Evolutionary conservation across 2,797 vertebrate genomes (phyloP).

Genomic region (Perodicticus potto): DNA sequence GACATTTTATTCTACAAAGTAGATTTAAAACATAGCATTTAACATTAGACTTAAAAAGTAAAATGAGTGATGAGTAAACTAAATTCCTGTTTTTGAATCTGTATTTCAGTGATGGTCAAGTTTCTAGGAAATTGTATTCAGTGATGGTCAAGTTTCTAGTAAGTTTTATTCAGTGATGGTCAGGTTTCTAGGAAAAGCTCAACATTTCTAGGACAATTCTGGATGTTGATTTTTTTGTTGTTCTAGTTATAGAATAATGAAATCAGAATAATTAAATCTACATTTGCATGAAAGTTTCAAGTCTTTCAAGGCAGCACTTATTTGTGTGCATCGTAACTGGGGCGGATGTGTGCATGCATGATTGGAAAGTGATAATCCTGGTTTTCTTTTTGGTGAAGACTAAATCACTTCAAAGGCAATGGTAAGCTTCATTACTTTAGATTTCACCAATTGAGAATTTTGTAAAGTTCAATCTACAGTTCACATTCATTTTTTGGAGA

Average conservation of each 20-base stretch:
- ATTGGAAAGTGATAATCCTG: not conserved
- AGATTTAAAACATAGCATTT: slow-evolving; percentile 26
- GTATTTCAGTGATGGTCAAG: not conserved
- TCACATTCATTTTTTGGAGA: not conserved
- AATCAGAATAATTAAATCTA: not conserved
- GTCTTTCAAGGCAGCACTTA: not conserved
- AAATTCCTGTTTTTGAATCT: slow-evolving; percentile 41
- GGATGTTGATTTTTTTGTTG: not conserved
- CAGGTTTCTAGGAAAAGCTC: slow-evolving; percentile 20
- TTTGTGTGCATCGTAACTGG: not conserved
- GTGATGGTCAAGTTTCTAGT: not conserved
- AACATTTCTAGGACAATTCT: slow-evolving; percentile 17
- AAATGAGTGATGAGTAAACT: slow-evolving; percentile 34
- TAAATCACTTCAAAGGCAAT: slow-evolving; percentile 14
- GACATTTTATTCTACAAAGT: slow-evolving; percentile 7
- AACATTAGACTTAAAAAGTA: slow-evolving; percentile 16
- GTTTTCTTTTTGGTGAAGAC: slow-evolving; percentile 9
- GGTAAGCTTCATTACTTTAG: not conserved
- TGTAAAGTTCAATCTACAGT: not conserved
- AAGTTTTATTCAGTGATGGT: no score
- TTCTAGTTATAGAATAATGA: slow-evolving; percentile 1
- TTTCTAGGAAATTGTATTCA: slow-evolving; percentile 3
- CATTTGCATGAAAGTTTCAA: not conserved
- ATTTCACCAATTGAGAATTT: slow-evolving; percentile 29
- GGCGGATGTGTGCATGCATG: rapidly evolving